Base-by-base conservation (phyloP, 2,888 invertebrate species). In the Apodemia duryi region DNA sequence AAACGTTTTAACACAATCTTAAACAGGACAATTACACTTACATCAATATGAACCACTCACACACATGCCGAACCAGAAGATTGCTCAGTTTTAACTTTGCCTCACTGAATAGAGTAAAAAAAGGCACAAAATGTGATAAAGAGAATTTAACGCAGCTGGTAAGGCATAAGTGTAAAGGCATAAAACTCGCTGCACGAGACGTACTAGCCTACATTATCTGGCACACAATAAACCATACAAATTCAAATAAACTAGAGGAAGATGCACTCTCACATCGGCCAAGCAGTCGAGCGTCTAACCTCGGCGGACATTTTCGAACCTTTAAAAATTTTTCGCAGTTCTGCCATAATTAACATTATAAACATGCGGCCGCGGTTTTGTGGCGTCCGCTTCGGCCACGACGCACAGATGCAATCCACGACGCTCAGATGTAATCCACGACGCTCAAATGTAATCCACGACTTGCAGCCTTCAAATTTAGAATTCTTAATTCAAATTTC, bases 271-370 rank as follows among this genome's bases (percentile, higher is more conserved):
- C 28, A 6, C 13, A n/a, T 10, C 28, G 54, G 41, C 49, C 46
- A 32, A 60, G 51, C 28, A 52, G 52, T 11, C 28, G 6, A 63
- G 67, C 65, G 65, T 65, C 65, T 57, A 66, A 67, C 68, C 68
- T 68, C 66, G 38, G 87, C 87, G 85, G 89, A 88, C 89, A 86
- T 91, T 91, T 91, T 90, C 91, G 76, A 82, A 86, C 86, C 86
- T 88, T 85, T 90, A 85, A 80, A 75, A 75, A 78, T 81, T 82
- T 86, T 90, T 84, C 80, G 81, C 81, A 83, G 80, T 81, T 82
- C 91, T 91, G 91, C 91, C 73, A 91, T 91, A 91, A 79, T 86
- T 73, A 90, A 89, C 79, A 87, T 83, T 81, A 81, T 80, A 77
- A 81, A 83, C 80, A 81, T 76, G 83, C 81, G 86, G 86, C 87